Evolutionary conservation across 2,888 invertebrate species (phyloP), one percentile per base, ranked within the genome.

Genomic region (Nesidiocoris tenuis): DNA sequence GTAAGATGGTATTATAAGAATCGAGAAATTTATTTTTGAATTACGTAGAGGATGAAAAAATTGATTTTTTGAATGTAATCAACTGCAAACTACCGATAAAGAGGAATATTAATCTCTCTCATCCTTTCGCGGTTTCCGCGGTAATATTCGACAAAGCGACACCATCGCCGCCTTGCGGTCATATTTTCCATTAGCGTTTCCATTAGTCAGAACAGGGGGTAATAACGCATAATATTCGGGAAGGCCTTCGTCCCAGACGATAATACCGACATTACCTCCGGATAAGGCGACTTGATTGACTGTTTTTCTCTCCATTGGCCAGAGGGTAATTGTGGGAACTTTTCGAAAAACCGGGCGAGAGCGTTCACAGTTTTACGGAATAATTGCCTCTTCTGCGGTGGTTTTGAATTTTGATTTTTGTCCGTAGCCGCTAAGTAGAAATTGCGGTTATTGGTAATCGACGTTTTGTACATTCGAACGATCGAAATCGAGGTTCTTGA

Each of bases 141-240:
- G 65, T 65, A 65, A 39, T 65, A 39, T 24, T 65, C 65, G 65
- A 65, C 65, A 65, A 65, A 65, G 65, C 65, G 65, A 65, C 65
- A 65, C 19, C 65, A 39, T 39, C 39, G 39, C 39, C 39, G n/a
- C 65, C 65, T 39, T 65, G 65, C 39, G 65, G 65, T 65, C 39
- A 65, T 39, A 65, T 65, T 65, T 65, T 65, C 65, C 65, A 65
- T 65, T 65, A 65, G 19, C 19, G 65, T 65, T 65, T 65, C 65
- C 65, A 65, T 65, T 65, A 65, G 65, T 39, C 19, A 19, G 39
- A 39, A 12, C 63, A 18, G 59, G 18, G 19, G n/a, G 59, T 21
- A 19, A 63, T 5, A 65, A 65, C 39, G 39, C 39, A 39, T 39
- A 39, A 39, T 39, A 39, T n/a, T n/a, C 39, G 39, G 12, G 39